phyloP scores from a whole-genome alignment of 2,113 vertebrate genomes.

The Acanthisitta chloris region DNA sequence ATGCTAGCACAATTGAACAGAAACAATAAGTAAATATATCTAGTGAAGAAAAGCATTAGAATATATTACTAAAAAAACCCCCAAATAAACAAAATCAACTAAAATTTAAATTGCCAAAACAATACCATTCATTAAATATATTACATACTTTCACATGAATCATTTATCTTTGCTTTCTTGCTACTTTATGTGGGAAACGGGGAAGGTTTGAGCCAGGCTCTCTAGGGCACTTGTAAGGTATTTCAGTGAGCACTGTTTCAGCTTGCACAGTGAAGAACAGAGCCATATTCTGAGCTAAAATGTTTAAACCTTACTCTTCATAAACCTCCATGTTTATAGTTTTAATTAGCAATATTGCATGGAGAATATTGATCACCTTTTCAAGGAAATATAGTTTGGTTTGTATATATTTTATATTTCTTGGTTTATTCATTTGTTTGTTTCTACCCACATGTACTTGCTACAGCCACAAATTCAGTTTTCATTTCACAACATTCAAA shows the following conservation, averaged over 20 bases:
- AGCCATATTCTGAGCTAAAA: neutral
- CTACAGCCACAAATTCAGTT: neutral
- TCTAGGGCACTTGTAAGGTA: neutral
- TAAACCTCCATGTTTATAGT: neutral
- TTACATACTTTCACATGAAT: neutral
- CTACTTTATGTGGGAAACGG: too few relatives aligned
- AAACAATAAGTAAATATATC: neutral
- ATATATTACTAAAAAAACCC: neutral
- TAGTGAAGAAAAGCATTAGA: neutral
- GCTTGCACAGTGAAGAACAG: neutral
- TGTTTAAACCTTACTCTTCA: neutral
- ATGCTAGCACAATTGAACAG: neutral
- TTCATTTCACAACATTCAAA: neutral
- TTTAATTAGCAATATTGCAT: neutral
- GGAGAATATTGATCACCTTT: neutral
- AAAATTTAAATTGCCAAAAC: neutral
- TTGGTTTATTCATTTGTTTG: too few relatives aligned
- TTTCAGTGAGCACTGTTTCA: neutral
- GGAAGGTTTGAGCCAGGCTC: neutral
- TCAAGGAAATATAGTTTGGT: too few relatives aligned
- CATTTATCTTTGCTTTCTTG: neutral
- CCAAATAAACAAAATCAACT: neutral
- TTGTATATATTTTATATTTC: too few relatives aligned
- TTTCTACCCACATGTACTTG: neutral
- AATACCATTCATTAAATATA: neutral